Evolutionary conservation across 2,888 invertebrate genomes (phyloP).

Genomic region (Tipula helvola): DNA sequence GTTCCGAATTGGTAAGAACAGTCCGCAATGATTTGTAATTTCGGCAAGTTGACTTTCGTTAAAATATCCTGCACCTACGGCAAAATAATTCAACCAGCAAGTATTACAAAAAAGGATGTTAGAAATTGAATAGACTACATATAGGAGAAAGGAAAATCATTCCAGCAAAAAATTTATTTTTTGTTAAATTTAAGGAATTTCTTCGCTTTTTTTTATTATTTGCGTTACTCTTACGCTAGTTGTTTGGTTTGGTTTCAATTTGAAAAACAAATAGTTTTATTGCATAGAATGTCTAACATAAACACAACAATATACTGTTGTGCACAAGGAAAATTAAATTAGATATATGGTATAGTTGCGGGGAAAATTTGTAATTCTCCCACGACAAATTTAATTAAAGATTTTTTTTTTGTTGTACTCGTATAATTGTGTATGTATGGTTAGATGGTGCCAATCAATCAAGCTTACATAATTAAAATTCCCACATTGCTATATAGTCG

Average conservation of each 20-base stretch:
- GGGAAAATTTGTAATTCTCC: background rate
- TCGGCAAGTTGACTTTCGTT: no score
- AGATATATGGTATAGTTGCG: background rate
- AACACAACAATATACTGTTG: background rate
- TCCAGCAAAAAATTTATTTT: background rate
- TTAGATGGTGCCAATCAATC: background rate
- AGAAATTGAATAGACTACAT: background rate
- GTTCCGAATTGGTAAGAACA: no score
- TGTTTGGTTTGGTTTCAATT: background rate
- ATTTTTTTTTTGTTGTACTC: background rate
- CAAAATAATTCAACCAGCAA: background rate
- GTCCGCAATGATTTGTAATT: no score
- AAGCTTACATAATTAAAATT: background rate
- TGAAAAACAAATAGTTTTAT: background rate
- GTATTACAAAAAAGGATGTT: background rate
- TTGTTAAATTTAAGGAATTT: background rate
- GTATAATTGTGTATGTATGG: background rate
- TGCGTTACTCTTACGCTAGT: background rate
- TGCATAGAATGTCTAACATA: background rate
- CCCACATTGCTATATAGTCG: background rate
- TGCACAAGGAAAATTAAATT: background rate
- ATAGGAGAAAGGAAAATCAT: background rate
- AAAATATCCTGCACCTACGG: background rate
- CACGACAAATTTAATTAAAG: background rate
- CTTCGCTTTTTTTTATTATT: background rate